Evolutionary conservation across 1,140 invertebrate species (phyloP).

Genomic region (Elysia chlorotica): DNA sequence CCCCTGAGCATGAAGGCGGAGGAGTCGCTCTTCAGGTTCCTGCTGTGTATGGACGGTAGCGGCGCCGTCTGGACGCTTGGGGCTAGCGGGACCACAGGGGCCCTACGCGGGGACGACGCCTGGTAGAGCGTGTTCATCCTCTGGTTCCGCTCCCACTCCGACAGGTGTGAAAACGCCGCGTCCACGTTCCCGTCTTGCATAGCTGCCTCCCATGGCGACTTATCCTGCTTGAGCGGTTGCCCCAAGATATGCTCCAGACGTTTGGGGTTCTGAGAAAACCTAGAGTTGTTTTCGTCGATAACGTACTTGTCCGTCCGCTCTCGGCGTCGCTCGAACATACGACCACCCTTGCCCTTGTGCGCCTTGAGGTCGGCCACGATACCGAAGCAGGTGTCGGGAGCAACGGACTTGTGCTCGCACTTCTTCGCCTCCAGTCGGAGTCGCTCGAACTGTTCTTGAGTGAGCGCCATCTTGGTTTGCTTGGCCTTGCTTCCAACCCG

Average conservation of each 20-base stretch:
- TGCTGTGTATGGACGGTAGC: conserved; percentile 13
- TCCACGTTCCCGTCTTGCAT: conserved; percentile 70
- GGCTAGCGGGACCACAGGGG: neutral
- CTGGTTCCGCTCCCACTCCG: conserved; percentile 25
- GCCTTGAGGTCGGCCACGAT: conserved; percentile 45
- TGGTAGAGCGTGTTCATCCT: conserved; percentile 29
- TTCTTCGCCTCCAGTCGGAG: conserved; percentile 36
- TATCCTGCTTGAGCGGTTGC: conserved; percentile 67
- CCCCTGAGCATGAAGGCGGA: conserved; percentile 27
- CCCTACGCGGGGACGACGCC: conserved; percentile 15
- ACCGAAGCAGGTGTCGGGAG: conserved; percentile 42
- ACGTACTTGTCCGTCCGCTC: conserved; percentile 87
- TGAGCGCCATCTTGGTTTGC: conserved; percentile 42
- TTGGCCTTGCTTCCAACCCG: conserved; percentile 30
- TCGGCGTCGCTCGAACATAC: conserved; percentile 84
- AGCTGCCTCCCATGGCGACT: conserved; percentile 78
- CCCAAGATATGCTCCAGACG: conserved; percentile 52
- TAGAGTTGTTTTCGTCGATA: conserved; percentile 72
- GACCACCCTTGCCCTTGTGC: conserved; percentile 68
- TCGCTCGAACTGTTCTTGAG: conserved; percentile 44
- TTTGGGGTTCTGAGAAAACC: conserved; percentile 33
- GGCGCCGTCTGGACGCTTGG: neutral
- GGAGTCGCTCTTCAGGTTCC: conserved; percentile 23
- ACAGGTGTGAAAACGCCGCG: conserved; percentile 67
- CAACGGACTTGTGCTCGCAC: conserved; percentile 37